Percentiles rank a stretch among this genome's conserved stretches.
Evolutionary conservation across 1,140 invertebrate genomes (phyloP).

Genomic region (Cardiocondyla obscurior): DNA sequence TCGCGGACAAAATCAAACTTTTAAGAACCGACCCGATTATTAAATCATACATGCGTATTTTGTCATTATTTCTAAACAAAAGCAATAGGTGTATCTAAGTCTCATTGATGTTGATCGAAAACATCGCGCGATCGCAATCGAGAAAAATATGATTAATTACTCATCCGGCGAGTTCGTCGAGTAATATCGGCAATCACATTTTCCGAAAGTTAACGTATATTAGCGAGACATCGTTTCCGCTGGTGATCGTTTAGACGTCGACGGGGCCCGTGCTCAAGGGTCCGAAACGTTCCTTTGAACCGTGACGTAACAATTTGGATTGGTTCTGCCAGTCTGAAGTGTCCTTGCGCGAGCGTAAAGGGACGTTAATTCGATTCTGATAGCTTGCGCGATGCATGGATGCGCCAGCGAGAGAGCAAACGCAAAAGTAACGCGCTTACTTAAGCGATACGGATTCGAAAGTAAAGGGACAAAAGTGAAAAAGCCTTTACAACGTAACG

Average conservation of each 20-base stretch:
- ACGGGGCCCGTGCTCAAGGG: conserved; percentile 13
- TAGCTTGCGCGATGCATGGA: conserved; percentile 24
- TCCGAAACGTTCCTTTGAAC: conserved; percentile 19
- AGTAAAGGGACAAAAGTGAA: background rate
- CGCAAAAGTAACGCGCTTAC: conserved; percentile 17
- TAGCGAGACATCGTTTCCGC: conserved; percentile 17
- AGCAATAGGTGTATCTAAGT: background rate
- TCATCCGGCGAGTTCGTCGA: background rate
- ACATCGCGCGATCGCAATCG: no score
- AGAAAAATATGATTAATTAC: no score
- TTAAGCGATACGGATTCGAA: conserved; percentile 6
- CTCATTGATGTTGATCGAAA: background rate
- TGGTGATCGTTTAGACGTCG: background rate
- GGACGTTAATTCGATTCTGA: conserved; percentile 45
- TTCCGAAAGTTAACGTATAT: conserved; percentile 34
- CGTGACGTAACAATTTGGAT: conserved; percentile 39
- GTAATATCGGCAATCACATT: conserved; percentile 32
- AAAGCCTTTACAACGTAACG: background rate
- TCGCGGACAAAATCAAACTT: background rate
- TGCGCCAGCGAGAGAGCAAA: background rate
- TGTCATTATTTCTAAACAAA: no score
- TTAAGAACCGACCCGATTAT: background rate
- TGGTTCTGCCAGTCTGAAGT: conserved; percentile 25
- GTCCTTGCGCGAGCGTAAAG: conserved; percentile 35
- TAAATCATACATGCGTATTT: background rate